Percentiles rank a stretch among this genome's conserved stretches.
Evolutionary conservation across 2,888 invertebrate genomes (phyloP).

Genomic region (Iphiclides podalirius): DNA sequence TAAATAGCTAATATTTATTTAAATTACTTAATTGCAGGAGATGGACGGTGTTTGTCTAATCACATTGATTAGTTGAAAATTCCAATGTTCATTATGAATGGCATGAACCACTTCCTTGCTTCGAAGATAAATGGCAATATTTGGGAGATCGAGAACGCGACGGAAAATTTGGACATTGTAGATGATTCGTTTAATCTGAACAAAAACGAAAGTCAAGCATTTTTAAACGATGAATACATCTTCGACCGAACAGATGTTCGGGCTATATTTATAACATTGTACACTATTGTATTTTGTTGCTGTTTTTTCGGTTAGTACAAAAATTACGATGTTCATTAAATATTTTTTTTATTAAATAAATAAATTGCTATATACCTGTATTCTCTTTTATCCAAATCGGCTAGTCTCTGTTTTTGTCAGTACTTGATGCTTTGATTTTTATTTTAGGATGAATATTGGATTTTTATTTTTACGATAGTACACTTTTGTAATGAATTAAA

Average conservation of each 20-base stretch:
- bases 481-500: too few relatives aligned
- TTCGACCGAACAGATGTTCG: slow-evolving; percentile 87
- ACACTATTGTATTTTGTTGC: slow-evolving; percentile 88
- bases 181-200: slow-evolving; percentile 38
- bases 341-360: neutral
- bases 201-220: slow-evolving; percentile 45
- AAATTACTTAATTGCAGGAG: too few relatives aligned
- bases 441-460: too few relatives aligned
- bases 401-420: too few relatives aligned
- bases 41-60: slow-evolving; percentile 8
- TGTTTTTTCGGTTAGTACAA: slow-evolving; percentile 89
- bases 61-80: neutral
- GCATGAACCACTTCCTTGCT: slow-evolving; percentile 4
- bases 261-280: slow-evolving; percentile 86
- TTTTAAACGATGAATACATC: slow-evolving; percentile 81
- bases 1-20: too few relatives aligned
- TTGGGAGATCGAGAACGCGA: slow-evolving; percentile 27
- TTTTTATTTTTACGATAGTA: too few relatives aligned
- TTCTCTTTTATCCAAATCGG: too few relatives aligned
- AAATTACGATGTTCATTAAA: too few relatives aligned
- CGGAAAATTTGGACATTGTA: slow-evolving; percentile 17
- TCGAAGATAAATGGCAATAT: slow-evolving; percentile 6
- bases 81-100: slow-evolving; percentile 8
- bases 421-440: too few relatives aligned
- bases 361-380: too few relatives aligned